Base-by-base conservation (phyloP, 2,797 vertebrate species). In the Lagothrix lagotricha region DNA sequence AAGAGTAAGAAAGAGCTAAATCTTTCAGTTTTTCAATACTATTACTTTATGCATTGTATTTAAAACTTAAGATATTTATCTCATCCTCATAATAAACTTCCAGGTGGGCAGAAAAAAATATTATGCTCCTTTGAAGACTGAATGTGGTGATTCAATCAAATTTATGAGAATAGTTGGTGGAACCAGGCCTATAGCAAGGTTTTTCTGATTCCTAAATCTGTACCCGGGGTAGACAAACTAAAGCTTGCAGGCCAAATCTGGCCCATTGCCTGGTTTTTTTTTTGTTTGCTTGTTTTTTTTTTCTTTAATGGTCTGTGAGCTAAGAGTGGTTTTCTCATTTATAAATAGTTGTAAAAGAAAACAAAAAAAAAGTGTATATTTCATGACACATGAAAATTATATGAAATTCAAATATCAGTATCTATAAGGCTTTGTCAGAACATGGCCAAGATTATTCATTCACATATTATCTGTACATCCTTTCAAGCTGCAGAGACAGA, bases 241-340 rank as follows among this genome's bases (percentile, higher is more conserved):
- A 7, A 73, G 30, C 72, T 87, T 48, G 17, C 4, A 50, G 87
- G 80, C 10, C 12, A 82, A 30, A 75, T 67, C 17, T 94, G 57
- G 22, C 26, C 26, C 10, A 52, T 24, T 88, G 54, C 46, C 67
- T 95, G 1, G 36, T 80, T 95, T 48, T 64, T 33, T 64, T 33
- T 14, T 3, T 15, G n/a, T n/a, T n/a, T n/a, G n/a, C n/a, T n/a
- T n/a, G n/a, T 30, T 13, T 61, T n/a, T 4, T 64, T n/a, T 19
- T n/a, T 17, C 17, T 64, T 36, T 1, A 50, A 13, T 22, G 20
- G n/a, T 12, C 19, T 73, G 12, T 5, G 46, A 70, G 7, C 8
- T 83, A 86, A 84, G n/a, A 67, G 46, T 90, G 30, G 22, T 82
- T 96, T 95, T 72, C 20, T 64, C 28, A 44, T 90, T 90, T 93